Evolutionary conservation across 2,888 invertebrate genomes (phyloP), one percentile per base, ranked within the genome.

Genomic region (Desoria tigrina): DNA sequence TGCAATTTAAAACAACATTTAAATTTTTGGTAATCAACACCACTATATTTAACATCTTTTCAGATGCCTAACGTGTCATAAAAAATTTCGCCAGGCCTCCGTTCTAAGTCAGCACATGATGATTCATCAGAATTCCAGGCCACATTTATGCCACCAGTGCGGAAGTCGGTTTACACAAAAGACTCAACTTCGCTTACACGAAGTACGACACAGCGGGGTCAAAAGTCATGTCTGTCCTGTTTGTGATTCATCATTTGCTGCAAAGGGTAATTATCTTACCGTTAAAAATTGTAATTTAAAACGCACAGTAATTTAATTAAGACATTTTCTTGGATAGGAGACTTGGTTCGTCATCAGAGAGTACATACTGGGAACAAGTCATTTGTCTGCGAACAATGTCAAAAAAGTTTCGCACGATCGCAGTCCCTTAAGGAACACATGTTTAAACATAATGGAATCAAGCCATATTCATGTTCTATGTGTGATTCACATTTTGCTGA

Each of bases 91-190:
- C 16, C 57, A 64, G 39, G 50, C 56, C 21, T 61, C 55, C 14
- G 57, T 63, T 18, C n/a, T 67, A 14, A 39, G 50, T n/a, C 60
- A 60, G 16, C 67, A 67, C 54, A 56, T 61, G 61, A 21, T 27
- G 14, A 57, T 59, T 3, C 67, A 67, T 27, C 11, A 21, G 7
- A 42, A 39, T 23, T 60, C 61, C 14, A 67, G 57, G 24, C 57
- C 67, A 2, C 63, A 63, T 28, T 50, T 67, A n/a, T 67, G 67
- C 32, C 57, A 54, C 4, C 56, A 67, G 14, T 67, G 67, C 53
- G 67, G 67, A 2, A 65, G 56, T 21, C 21, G 59, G 1, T 68
- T 68, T 32, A 55, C 59, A 18, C 62, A 63, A 51, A 68, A 68
- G 37, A 23, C 51, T 9, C 63, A 63, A 21, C 57, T 68, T 1